Evolutionary conservation across 2,113 vertebrate genomes (phyloP), one percentile per base, ranked within the genome.

Genomic region (Pteronura brasiliensis): DNA sequence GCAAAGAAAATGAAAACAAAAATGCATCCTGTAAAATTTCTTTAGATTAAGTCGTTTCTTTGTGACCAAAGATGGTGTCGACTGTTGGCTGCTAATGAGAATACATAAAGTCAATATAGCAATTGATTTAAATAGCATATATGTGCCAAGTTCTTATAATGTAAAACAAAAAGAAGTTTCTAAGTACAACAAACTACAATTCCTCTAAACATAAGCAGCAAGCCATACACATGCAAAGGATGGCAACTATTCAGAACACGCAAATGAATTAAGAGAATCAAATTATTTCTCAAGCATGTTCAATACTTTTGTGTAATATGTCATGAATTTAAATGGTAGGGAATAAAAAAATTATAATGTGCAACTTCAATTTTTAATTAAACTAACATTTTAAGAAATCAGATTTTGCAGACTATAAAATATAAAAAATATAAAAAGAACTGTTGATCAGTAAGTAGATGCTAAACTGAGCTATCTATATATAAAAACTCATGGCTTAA

Each of bases 181-280:
- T 93, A 97, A 1, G 7, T 90, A 83, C 91, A 95, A 97, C 97
- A 88, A 97, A 98, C 96, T 98, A 94, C 65, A 96, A 79, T 95
- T 95, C 90, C 92, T 98, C 96, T 97, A 98, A 97, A 97, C 95
- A 97, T 88, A 98, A 0, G 0, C 95, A 98, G 85, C 98, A 98
- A 98, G 97, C 97, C 96, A 98, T 93, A 95, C 96, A 98, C 98
- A 98, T 98, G 98, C 97, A 98, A 86, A 97, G 97, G 98, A 96
- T 93, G 92, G 97, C 95, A 88, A 97, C 90, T 65, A 91, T 83
- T 98, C 93, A 98, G 87, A 98, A 98, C 27, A 57, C 97, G 96
- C 96, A 97, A 98, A 98, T 98, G 96, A 98, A 88, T 94, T 90
- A 94, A 97, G 49, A 97, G 98, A 98, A 97, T 97, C 98, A 98